These are phyloP conservation scores for Stegophylla sp. DNA, from an alignment of 2,888 invertebrate genomes.

Conservation along the genomic window DNA sequence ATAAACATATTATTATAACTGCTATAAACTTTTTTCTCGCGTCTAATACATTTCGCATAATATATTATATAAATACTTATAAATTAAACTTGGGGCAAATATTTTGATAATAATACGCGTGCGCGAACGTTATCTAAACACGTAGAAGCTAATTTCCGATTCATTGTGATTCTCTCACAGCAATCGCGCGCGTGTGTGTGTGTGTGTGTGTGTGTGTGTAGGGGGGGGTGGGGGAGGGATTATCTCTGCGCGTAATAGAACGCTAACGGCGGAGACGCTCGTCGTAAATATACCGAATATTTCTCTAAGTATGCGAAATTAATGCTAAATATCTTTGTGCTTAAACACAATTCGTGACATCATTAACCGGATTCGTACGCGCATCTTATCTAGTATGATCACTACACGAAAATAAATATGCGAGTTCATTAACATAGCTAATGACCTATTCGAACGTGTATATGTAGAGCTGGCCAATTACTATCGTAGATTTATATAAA, in stretches of 20 bases:
- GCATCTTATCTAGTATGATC: conserved; percentile 26
- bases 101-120: too few species aligned
- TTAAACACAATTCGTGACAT: conserved; percentile 23
- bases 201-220: too few species aligned
- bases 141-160: too few species aligned
- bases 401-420: conserved; percentile 24
- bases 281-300: conserved; percentile 24
- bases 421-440: conserved; percentile 33
- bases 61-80: too few species aligned
- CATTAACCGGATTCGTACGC: conserved; percentile 44
- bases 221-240: too few species aligned
- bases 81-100: too few species aligned
- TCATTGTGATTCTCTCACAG: neutral
- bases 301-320: conserved; percentile 28
- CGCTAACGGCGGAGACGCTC: neutral
- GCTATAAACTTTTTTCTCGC: too few species aligned
- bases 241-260: too few species aligned
- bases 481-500: neutral
- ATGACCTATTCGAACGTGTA: neutral
- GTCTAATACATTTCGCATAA: too few species aligned
- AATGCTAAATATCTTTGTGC: conserved; percentile 16
- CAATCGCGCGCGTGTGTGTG: too few species aligned
- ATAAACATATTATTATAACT: too few species aligned
- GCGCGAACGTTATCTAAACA: too few species aligned
- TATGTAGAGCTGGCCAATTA: neutral